Conservation (phyloP, 2,113 vertebrate species). For the Macheiramphus alcinus region DNA sequence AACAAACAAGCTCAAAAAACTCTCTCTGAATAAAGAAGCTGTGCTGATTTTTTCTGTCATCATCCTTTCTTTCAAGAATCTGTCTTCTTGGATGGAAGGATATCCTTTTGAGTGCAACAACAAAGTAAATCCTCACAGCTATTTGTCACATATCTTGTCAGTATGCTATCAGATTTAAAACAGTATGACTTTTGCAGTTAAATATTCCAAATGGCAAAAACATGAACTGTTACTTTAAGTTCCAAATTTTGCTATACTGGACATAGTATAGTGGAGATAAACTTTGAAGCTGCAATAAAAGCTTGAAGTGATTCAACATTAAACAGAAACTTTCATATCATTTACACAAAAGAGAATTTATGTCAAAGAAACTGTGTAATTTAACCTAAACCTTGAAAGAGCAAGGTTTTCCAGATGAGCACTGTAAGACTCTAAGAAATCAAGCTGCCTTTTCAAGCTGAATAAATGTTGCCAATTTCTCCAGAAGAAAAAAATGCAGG, state of each 20-base stretch:
- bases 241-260: background rate
- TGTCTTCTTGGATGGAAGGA: background rate
- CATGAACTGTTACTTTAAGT: background rate
- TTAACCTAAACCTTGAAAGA: background rate
- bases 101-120: background rate
- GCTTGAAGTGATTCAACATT: background rate
- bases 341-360: background rate
- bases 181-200: background rate
- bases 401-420: background rate
- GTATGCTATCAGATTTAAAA: background rate
- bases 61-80: background rate
- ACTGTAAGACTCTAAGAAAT: background rate
- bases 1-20: background rate
- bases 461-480: background rate
- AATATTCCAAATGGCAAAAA: background rate
- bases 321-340: background rate
- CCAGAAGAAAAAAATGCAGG: background rate
- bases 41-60: background rate
- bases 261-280: background rate
- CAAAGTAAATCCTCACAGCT: background rate
- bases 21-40: background rate
- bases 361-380: background rate
- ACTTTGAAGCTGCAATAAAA: background rate
- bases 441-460: background rate
- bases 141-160: background rate